These are phyloP conservation scores for Etheostoma perlongum DNA, from an alignment of 2,797 vertebrate genomes.

Conservation along the genomic window DNA sequence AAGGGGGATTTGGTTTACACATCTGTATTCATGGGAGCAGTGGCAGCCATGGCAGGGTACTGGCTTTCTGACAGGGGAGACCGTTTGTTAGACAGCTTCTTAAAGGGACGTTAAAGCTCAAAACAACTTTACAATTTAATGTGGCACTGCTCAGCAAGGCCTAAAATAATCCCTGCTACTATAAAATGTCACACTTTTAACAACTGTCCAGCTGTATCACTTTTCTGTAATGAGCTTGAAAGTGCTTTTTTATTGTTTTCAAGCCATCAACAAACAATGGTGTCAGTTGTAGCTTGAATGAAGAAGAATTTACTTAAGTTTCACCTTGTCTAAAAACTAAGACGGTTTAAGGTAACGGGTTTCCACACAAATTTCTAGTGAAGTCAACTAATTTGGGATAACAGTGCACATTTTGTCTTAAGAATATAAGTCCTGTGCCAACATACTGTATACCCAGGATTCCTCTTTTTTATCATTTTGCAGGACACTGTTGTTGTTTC, in stretches of 20 bases:
- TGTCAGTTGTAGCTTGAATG: neutral
- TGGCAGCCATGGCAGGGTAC: slow-evolving; percentile 94
- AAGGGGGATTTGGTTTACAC: slow-evolving; percentile 98
- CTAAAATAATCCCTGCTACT: neutral
- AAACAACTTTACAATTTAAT: neutral
- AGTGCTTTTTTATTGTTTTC: neutral
- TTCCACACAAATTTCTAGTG: too few species aligned
- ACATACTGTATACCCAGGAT: neutral
- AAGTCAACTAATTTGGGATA: too few species aligned
- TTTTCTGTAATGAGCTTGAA: neutral
- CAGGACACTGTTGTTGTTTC: neutral
- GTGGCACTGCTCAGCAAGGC: neutral
- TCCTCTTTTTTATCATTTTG: neutral
- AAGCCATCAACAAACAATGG: neutral
- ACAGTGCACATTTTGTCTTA: neutral
- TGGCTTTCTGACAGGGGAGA: slow-evolving; percentile 95
- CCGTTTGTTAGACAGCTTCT: slow-evolving; percentile 87
- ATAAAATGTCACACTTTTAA: neutral
- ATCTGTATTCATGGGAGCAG: slow-evolving; percentile 93
- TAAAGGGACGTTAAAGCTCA: slow-evolving; percentile 86
- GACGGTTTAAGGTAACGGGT: too few species aligned
- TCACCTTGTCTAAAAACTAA: too few species aligned
- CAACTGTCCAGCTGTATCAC: neutral
- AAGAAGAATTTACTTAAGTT: neutral
- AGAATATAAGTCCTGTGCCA: neutral